Base-by-base conservation (phyloP, 2,888 invertebrate genomes). In the Cantharis lateralis region DNA sequence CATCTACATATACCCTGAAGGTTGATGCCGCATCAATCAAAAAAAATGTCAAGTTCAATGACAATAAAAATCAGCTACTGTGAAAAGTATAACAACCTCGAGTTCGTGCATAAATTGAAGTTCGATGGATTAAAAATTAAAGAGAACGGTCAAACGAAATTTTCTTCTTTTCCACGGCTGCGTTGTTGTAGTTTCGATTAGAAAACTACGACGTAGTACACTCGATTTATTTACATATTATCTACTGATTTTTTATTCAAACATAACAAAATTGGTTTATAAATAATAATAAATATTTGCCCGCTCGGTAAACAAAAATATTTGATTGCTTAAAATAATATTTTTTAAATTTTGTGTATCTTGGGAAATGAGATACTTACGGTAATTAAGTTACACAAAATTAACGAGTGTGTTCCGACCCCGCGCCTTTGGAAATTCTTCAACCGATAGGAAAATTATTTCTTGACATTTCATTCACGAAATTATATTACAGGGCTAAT, bases 31-130 rank as follows among this genome's bases (percentile, higher is more conserved):
- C 64, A 11, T 20, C 16, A 16, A 64, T 20, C 18, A n/a, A 28
- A 72, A 66, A 72, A 72, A 72, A 20, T 72, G 72, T 18, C 72
- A 72, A 72, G 72, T 72, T 72, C 72, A 72, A 72, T 72, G 72
- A 72, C 72, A 68, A 72, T 72, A 62, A 72, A 66, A 68, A 48
- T 20, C 66, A 48, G 11, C 66, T 2, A 20, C 28, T 18, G 48
- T 28, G 48, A 72, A 72, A 68, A 66, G 66, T 66, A 18, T 66
- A 18, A 66, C 66, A 48, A 64, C 32, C 48, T 24, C 11, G 72
- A 32, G 66, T 68, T 72, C 72, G 61, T 72, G 72, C 72, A 72
- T 68, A 68, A 72, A 72, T 72, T 63, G 5, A 16, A 10, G 13
- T 66, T 66, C n/a, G 48, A 48, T 66, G 20, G 64, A 66, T 48